These are phyloP conservation scores for Corythornis madagascariensis DNA, from an alignment of 2,113 vertebrate genomes.

Conservation along the genomic window DNA sequence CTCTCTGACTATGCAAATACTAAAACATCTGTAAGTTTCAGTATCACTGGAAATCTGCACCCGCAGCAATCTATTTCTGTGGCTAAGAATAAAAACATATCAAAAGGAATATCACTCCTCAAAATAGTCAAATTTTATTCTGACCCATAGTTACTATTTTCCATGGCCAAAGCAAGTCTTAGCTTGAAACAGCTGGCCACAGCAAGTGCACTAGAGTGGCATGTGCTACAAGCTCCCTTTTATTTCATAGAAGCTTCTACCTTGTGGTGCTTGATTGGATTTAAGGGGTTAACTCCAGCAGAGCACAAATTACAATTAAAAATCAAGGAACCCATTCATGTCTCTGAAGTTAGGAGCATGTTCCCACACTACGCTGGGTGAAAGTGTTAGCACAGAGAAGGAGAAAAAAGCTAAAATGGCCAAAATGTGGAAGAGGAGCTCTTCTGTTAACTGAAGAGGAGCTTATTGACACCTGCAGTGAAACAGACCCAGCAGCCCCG, in stretches of 20 bases:
- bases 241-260: not conserved
- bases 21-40: conserved; percentile 17
- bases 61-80: not conserved
- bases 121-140: not conserved
- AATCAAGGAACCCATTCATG: not conserved
- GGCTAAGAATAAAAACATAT: not conserved
- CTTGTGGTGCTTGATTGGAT: not conserved
- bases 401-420: not conserved
- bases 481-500: not conserved
- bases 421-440: not conserved
- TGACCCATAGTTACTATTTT: not conserved
- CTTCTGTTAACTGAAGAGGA: not conserved
- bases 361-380: not conserved
- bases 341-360: not conserved
- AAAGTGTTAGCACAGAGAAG: not conserved
- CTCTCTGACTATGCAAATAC: not conserved
- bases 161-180: not conserved
- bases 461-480: not conserved
- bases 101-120: not conserved
- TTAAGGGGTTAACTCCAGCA: not conserved
- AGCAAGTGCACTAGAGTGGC: not conserved
- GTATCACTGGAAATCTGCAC: not conserved
- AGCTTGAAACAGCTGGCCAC: not conserved
- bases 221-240: not conserved
- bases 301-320: not conserved